Conservation (phyloP, 2,888 invertebrate genomes). For the Pogonocherus hispidulus region DNA sequence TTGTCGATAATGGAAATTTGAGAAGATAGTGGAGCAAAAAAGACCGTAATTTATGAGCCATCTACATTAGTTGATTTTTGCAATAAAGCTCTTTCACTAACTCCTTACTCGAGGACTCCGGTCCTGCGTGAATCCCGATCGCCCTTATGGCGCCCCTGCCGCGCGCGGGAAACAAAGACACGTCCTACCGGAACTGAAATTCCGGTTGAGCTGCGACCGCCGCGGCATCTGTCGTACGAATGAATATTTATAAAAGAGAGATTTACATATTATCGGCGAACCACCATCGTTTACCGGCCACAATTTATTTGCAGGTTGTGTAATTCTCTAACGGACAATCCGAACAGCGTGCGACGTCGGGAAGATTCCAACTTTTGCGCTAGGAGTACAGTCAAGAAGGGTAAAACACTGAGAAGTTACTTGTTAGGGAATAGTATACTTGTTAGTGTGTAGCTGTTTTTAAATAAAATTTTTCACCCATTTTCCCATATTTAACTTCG, state of each 20-base stretch:
- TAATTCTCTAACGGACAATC: slow-evolving; percentile 54
- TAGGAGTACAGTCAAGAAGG: no score
- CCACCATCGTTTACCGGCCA: slow-evolving; percentile 56
- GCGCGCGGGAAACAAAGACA: slow-evolving; percentile 63
- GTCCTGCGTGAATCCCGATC: slow-evolving; percentile 55
- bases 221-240: slow-evolving; percentile 64
- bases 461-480: no score
- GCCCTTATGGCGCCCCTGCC: slow-evolving; percentile 33
- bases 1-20: no score
- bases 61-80: no score
- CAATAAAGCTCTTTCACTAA: no score
- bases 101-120: neutral
- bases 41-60: no score
- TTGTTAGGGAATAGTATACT: no score
- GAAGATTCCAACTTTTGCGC: slow-evolving; percentile 28
- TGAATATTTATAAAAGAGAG: slow-evolving; percentile 64
- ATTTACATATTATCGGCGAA: slow-evolving; percentile 64
- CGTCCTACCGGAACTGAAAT: slow-evolving; percentile 68
- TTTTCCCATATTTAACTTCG: no score
- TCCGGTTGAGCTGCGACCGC: slow-evolving; percentile 64
- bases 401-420: no score
- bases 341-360: neutral
- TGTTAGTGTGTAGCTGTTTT: no score
- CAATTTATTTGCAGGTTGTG: slow-evolving; percentile 59
- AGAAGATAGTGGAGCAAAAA: no score